Evolutionary conservation across 1,140 invertebrate species (phyloP), one percentile per base, ranked within the genome.

Genomic region (Drosophila tropicalis): DNA sequence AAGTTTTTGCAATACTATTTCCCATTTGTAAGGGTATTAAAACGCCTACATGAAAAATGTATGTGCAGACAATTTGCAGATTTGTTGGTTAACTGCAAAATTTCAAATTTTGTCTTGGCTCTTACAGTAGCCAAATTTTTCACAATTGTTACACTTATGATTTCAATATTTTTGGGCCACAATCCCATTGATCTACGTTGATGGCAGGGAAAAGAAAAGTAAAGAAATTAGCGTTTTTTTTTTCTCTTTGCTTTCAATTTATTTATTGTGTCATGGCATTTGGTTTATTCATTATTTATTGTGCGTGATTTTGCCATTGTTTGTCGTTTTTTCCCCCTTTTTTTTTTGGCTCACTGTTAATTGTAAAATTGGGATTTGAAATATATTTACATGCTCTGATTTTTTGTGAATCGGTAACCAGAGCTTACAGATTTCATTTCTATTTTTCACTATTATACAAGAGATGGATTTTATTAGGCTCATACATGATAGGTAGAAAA

Each of bases 241-340:
- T 69, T n/a, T n/a, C n/a, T n/a, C n/a, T n/a, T 34, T 70, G 29
- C 70, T 74, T 39, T 77, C 63, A 64, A 83, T 86, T 87, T 82
- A 82, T 86, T 76, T 82, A 82, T 79, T 86, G 79, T 87, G 83
- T 76, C 79, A 83, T 79, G 82, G 79, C 67, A 44, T 79, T 79
- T 73, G 64, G 66, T 58, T 64, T 67, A 67, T 86, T 78, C 61
- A 76, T 67, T 75, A 58, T 78, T 71, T 64, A 62, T 73, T 15
- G 44, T 47, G 22, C 10, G 34, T 51, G 44, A 47, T 47, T 29
- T 47, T 47, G 44, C 17, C 17, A 12, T 39, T 39, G 36, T 39
- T 3, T 39, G 10, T 39, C 2, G 36, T 13, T 62, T 62, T 39
- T 58, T 76, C 44, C 54, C 51, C 71, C 71, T 41, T 62, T n/a